These are phyloP conservation scores for Dendrolimus kikuchii DNA, from an alignment of 1,140 invertebrate genomes.

Conservation along the genomic window DNA sequence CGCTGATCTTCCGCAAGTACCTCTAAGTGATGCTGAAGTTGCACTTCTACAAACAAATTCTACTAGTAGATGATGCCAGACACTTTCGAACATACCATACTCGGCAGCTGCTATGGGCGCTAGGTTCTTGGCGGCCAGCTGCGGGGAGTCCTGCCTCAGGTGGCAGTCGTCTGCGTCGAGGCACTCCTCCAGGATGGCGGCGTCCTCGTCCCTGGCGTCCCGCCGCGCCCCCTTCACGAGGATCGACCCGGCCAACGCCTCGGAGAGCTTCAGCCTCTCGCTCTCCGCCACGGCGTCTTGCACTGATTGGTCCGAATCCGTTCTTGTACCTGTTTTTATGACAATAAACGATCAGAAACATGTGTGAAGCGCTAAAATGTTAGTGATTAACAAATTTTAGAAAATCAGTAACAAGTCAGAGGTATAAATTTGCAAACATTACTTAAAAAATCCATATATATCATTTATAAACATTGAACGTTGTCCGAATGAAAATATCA, in stretches of 20 bases:
- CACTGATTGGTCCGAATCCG: constrained; percentile 30
- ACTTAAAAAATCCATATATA: no score
- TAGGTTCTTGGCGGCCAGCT: constrained; percentile 22
- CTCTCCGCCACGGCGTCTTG: constrained; percentile 15
- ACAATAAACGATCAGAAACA: no score
- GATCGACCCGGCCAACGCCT: constrained; percentile 32
- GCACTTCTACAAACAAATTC: no score
- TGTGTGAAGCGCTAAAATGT: no score
- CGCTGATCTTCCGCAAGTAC: no score
- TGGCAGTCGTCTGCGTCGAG: constrained; percentile 17
- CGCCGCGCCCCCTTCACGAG: constrained; percentile 24
- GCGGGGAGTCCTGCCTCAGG: constrained; percentile 13
- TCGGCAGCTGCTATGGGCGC: constrained; percentile 29
- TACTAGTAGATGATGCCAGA: no score
- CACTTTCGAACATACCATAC: constrained; percentile 23
- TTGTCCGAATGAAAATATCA: no score
- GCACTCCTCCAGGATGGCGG: constrained; percentile 37
- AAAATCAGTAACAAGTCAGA: no score
- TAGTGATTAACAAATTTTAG: no score
- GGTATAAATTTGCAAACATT: no score
- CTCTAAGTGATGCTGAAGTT: no score
- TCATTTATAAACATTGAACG: no score
- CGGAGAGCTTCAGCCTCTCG: constrained; percentile 26
- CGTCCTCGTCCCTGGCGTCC: constrained; percentile 20
- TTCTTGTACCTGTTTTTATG: constrained; percentile 15